Conservation (phyloP, 2,797 vertebrate species). For the Sebastes matsubarae region DNA sequence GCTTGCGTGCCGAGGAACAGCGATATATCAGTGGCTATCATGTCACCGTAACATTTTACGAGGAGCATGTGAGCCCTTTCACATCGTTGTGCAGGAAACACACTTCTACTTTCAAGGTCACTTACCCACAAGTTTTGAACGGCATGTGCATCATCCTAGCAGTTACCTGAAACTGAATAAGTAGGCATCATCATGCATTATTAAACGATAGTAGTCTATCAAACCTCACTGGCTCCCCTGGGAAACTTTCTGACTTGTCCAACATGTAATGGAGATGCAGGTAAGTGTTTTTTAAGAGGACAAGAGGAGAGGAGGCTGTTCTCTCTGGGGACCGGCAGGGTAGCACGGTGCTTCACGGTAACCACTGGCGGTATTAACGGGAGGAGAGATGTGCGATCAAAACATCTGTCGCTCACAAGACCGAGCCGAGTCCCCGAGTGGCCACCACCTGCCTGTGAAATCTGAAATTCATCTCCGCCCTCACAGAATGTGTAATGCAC, state of each 20-base stretch:
- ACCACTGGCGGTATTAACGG: neutral
- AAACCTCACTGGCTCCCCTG: conserved; percentile 28
- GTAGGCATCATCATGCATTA: conserved; percentile 58
- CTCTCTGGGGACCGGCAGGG: conserved; percentile 9
- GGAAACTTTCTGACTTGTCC: conserved; percentile 39
- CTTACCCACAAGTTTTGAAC: neutral
- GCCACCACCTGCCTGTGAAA: conserved; percentile 12
- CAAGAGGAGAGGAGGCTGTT: neutral
- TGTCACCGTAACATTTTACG: conserved; percentile 13
- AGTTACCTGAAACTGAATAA: conserved; percentile 25
- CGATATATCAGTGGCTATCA: conserved; percentile 47
- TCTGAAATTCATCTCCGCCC: neutral
- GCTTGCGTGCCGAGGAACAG: conserved; percentile 2
- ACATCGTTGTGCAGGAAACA: neutral
- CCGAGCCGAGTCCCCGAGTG: conserved; percentile 2
- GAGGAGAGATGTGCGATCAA: conserved; percentile 24
- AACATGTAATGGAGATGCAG: conserved; percentile 34
- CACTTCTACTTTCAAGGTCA: conserved; percentile 48
- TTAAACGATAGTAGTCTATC: conserved; percentile 51
- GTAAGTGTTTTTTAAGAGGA: conserved; percentile 23
- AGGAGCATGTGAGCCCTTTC: neutral
- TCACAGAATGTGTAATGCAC: neutral
- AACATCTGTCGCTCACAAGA: conserved; percentile 37
- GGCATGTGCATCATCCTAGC: neutral
- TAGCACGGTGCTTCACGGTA: conserved; percentile 7